Percentiles rank a stretch among this genome's conserved stretches.
These are phyloP conservation scores for Troides oblongomaculatus DNA, from an alignment of 2,888 invertebrate genomes.

Conservation along the genomic window DNA sequence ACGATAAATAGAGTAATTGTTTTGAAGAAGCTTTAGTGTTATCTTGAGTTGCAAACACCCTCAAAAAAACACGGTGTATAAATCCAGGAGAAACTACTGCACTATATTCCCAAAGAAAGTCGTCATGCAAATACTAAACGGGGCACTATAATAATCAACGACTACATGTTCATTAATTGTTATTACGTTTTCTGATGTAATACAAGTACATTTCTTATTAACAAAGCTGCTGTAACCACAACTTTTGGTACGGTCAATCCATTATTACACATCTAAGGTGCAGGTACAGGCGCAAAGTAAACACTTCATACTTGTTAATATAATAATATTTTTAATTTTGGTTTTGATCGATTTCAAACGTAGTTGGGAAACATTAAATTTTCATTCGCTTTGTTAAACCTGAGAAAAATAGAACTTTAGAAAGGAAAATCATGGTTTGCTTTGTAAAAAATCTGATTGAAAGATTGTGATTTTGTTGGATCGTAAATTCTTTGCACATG, in stretches of 20 bases:
- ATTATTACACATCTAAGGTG: not conserved
- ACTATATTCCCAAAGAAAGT: too few species aligned
- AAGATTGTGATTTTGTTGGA: not conserved
- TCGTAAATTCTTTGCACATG: not conserved
- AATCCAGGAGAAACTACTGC: too few species aligned
- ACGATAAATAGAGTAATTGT: too few species aligned
- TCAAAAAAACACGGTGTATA: too few species aligned
- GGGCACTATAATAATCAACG: not conserved
- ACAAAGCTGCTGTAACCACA: conserved; percentile 1
- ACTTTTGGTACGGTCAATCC: not conserved
- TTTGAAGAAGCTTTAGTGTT: too few species aligned
- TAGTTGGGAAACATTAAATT: too few species aligned
- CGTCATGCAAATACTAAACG: too few species aligned
- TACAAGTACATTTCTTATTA: not conserved
- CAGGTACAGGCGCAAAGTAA: not conserved
- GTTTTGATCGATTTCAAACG: not conserved
- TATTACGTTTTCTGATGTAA: not conserved
- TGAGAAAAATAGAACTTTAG: too few species aligned
- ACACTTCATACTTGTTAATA: not conserved
- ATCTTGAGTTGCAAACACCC: too few species aligned
- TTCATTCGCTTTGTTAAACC: too few species aligned
- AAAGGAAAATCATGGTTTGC: too few species aligned
- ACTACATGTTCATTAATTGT: not conserved
- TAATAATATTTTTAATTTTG: not conserved
- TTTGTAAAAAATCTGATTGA: too few species aligned